These are phyloP conservation scores for Tragelaphus strepsiceros DNA, from an alignment of 2,113 vertebrate genomes.

Conservation along the genomic window DNA sequence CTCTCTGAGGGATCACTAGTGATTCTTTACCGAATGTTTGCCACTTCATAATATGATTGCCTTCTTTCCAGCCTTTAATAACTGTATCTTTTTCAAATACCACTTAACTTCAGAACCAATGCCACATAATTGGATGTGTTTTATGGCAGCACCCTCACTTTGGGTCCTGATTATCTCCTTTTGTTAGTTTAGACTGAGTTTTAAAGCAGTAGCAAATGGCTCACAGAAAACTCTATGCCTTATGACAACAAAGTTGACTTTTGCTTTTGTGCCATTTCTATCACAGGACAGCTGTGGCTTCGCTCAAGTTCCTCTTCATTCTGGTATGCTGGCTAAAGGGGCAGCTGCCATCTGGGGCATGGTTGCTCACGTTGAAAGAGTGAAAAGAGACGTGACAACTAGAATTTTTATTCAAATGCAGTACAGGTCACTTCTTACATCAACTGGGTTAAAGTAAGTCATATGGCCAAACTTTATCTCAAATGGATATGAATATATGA, in stretches of 20 bases:
- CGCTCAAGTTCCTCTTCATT: background rate
- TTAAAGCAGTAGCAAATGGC: background rate
- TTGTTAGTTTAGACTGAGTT: background rate
- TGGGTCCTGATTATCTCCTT: background rate
- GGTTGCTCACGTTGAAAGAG: background rate
- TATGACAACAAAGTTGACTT: background rate
- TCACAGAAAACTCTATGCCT: background rate
- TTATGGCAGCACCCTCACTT: background rate
- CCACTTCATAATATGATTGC: background rate
- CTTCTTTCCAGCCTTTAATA: background rate
- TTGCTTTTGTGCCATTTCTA: background rate
- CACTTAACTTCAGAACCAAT: background rate
- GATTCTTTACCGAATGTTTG: background rate
- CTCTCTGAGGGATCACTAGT: background rate
- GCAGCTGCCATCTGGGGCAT: background rate
- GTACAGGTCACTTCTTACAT: background rate
- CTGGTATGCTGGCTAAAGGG: background rate
- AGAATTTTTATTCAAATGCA: background rate
- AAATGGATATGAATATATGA: background rate
- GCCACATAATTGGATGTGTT: background rate
- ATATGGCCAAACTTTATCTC: background rate
- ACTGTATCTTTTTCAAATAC: background rate
- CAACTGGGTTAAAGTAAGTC: background rate
- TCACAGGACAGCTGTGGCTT: background rate
- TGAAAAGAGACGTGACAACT: background rate